Evolutionary conservation across 2,888 invertebrate genomes (phyloP), one percentile per base, ranked within the genome.

Genomic region (Melinaea marsaeus): DNA sequence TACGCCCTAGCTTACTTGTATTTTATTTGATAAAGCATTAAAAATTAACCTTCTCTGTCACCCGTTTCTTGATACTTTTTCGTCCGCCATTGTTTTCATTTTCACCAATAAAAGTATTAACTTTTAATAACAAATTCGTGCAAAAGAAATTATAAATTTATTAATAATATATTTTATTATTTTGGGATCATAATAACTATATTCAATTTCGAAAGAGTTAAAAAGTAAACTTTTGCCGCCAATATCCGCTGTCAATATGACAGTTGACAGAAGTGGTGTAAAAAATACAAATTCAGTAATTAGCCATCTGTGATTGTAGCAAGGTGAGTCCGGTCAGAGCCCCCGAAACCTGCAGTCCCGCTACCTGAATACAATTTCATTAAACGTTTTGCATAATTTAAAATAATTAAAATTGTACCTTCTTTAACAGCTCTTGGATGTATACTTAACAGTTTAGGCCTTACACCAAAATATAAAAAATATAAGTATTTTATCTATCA

Each of bases 281-380:
- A 48, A 22, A 22, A 42, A 22, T 13, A 51, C 48, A 51, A 51
- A 32, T 22, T 13, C 9, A 33, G 47, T 61, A 55, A 64, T 64
- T 57, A 64, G 32, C 57, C 63, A 63, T 64, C 60, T 61, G 64
- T 64, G 64, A 47, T 55, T 55, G 54, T 35, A 54, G 58, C 64
- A 60, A 64, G 64, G 64, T 64, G 60, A 63, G 33, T 47, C 13
- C 35, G 60, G 64, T 60, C 63, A 57, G 34, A 60, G 37, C 47
- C 55, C 34, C n/a, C 51, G 32, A 32, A 32, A 51, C 51, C 22
- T n/a, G 22, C 51, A n/a, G 51, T 51, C 22, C 51, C 51, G 51
- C 51, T 51, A 51, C 51, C 32, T 32, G 51, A 51, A 4, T 22
- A 22, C 22, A 51, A 51, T 32, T 32, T 32, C 32, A 13, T 32